These are phyloP conservation scores for Monopterus albus DNA, from an alignment of 2,113 vertebrate genomes.

Conservation along the genomic window DNA sequence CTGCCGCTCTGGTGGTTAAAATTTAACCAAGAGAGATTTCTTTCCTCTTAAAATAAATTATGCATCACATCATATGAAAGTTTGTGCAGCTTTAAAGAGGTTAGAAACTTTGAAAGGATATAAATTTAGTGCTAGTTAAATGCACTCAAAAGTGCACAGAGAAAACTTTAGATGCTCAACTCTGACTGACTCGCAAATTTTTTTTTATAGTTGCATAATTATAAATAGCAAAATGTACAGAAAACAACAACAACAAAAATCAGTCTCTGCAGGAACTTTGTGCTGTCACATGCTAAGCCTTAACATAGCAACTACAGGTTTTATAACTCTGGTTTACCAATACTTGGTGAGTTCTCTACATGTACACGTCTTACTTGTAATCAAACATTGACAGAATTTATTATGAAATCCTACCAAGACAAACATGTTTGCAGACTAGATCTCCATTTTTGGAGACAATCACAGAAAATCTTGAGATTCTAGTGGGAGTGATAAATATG, in stretches of 20 bases:
- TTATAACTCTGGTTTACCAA: no score
- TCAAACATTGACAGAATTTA: no score
- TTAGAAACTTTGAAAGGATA: not conserved
- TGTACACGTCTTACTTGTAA: no score
- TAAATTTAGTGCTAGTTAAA: not conserved
- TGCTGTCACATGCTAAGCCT: no score
- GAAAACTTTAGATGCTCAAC: not conserved
- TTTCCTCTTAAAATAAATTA: not conserved
- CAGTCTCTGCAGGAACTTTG: no score
- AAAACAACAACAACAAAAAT: no score
- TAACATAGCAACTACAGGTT: no score
- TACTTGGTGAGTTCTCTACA: no score
- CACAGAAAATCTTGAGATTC: not conserved
- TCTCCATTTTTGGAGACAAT: not conserved
- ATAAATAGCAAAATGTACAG: not conserved
- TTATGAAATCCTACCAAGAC: no score
- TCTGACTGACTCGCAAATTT: not conserved
- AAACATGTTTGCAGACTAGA: no score
- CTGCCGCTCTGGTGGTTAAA: conserved; percentile 11
- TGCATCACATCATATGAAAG: not conserved
- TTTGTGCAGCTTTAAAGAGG: not conserved
- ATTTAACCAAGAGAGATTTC: conserved; percentile 7
- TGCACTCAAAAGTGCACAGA: not conserved
- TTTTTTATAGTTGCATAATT: not conserved
- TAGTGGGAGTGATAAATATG: not conserved